Evolutionary conservation across 2,888 invertebrate species (phyloP).

Genomic region (Heteromurus nitidus): DNA sequence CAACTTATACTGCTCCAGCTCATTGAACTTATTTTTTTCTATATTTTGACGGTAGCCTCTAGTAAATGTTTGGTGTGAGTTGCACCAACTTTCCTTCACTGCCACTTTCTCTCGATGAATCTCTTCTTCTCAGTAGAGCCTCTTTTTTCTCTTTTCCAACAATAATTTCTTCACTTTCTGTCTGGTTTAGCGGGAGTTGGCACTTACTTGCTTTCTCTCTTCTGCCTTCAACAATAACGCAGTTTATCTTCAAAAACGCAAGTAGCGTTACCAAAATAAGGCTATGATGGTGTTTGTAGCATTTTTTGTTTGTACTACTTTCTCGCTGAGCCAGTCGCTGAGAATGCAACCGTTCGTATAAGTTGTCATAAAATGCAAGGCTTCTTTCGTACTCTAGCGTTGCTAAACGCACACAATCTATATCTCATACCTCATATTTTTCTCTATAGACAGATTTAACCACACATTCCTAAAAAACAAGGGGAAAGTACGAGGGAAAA

Average conservation of each 20-base stretch:
- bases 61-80: conserved; percentile 2
- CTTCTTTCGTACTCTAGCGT: neutral
- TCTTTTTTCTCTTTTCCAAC: neutral
- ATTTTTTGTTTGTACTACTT: neutral
- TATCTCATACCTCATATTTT: too few relatives aligned
- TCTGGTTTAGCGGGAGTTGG: conserved; percentile 11
- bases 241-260: too few relatives aligned
- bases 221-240: too few relatives aligned
- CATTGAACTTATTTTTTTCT: conserved; percentile 6
- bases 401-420: conserved; percentile 11
- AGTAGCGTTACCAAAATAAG: too few relatives aligned
- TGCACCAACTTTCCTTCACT: conserved; percentile 13
- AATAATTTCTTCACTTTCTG: conserved; percentile 20
- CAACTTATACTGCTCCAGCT: conserved; percentile 13
- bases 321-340: neutral
- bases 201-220: conserved; percentile 6
- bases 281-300: too few relatives aligned
- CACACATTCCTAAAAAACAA: too few relatives aligned
- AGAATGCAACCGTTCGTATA: conserved; percentile 12
- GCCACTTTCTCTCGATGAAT: conserved; percentile 32
- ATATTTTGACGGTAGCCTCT: neutral
- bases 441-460: too few relatives aligned
- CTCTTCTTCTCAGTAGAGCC: conserved; percentile 27
- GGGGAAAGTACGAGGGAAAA: conserved; percentile 17
- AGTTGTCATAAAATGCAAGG: conserved; percentile 17